Base-by-base conservation (phyloP, 2,113 vertebrate genomes). In the Archocentrus centrarchus region DNA sequence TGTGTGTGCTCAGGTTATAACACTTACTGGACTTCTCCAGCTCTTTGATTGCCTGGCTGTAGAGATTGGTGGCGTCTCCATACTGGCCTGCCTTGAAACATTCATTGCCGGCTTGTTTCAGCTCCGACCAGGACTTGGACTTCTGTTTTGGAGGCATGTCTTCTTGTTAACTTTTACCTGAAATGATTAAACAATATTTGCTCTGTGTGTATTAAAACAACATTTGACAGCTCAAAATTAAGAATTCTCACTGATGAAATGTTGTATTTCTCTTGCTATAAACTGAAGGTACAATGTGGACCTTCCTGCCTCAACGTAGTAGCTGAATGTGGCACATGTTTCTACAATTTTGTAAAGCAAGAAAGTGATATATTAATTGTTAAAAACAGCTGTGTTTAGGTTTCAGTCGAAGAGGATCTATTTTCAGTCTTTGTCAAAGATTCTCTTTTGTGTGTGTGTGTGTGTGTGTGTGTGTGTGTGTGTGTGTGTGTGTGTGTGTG, bases 1-100 rank as follows among this genome's bases (percentile, higher is more conserved):
- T 3, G 24, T 6, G 53, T 3, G 24, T 6, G 53, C 27, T 73
- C 24, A 53, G 44, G 20, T 58, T 50, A 20, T 57, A 3, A 22
- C 14, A 83, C 82, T 88, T 91, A 98, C 97, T 95, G 86, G 92
- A 83, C 77, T 94, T 95, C 86, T 97, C 96, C 87, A 98, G 90
- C 81, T 93, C 61, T 70, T 58, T 92, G 93, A 98, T 96, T 8
- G 97, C 97, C 61, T 96, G 96, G 81, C 92, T 95, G 95, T 99
- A 99, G 3, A 96, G 77, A n/a, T 13, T 37, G 2, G 94, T 92
- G 60, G 98, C 97, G 59, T 97, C 96, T 32, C 96, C 95, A 39
- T 98, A 99, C 93, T 98, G 98, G 55, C 98, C 97, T 47, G 92
- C 95, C 90, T 96, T 97, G 91, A 99, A 98, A 85, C 95, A 92